Conservation (phyloP, 2,113 vertebrate genomes). For the Psophia crepitans region DNA sequence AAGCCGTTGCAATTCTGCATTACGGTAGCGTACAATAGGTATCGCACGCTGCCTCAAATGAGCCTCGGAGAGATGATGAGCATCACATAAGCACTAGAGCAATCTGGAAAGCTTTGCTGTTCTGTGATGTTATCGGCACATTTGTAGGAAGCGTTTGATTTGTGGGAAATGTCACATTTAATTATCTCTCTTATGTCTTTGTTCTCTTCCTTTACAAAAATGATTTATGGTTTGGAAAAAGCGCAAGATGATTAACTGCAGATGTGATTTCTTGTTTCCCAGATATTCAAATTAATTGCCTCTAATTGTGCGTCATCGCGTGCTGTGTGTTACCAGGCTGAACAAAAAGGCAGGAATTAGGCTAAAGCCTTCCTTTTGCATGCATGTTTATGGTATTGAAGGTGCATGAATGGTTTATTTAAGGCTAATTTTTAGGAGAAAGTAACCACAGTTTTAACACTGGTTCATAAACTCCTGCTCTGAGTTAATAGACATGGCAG, state of each 20-base stretch:
- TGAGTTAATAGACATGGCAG: not conserved
- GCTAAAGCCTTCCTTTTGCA: not conserved
- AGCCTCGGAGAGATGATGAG: not conserved
- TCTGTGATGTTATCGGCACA: not conserved
- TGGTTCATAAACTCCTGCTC: not conserved
- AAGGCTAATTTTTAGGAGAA: not conserved
- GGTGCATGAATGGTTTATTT: not conserved
- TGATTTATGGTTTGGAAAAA: constrained; percentile 2
- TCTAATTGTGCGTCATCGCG: not conserved
- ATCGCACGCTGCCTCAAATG: not conserved
- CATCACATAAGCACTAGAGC: not conserved
- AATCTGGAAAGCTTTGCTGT: not conserved
- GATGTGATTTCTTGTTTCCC: constrained; percentile 37
- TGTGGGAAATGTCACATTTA: constrained; percentile 34
- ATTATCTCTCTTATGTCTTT: not conserved
- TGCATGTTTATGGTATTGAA: not conserved
- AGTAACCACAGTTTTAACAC: not conserved
- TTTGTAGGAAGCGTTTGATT: constrained; percentile 7
- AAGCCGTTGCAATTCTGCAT: not conserved
- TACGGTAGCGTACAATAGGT: not conserved
- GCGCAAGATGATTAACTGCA: constrained; percentile 39
- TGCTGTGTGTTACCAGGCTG: not conserved
- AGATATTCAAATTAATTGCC: constrained; percentile 30
- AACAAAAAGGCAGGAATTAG: not conserved
- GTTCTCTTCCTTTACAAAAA: not conserved